A percentile compares a stretch with the other conserved stretches of the same genome.
Conservation (phyloP, 1,140 invertebrate genomes). For the Plectrocnemia conspersa region DNA sequence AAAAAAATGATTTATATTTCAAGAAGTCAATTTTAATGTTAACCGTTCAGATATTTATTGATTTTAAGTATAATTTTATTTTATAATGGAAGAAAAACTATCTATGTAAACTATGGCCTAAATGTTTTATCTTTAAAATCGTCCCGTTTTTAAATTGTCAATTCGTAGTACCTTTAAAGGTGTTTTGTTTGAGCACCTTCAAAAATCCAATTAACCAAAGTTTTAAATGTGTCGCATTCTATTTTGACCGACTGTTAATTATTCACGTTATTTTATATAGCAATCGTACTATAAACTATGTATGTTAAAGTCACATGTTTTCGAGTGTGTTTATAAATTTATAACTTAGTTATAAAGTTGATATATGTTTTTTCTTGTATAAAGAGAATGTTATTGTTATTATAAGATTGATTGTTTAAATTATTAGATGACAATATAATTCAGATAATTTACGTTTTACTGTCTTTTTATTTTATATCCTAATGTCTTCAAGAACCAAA, state of each 20-base stretch:
- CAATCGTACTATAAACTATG: background rate
- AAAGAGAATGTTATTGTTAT: slow-evolving; percentile 33
- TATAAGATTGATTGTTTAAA: slow-evolving; percentile 33
- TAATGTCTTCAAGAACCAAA: no score
- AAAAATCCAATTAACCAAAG: slow-evolving; percentile 2
- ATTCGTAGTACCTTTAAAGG: slow-evolving; percentile 10
- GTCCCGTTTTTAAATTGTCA: background rate
- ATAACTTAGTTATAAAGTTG: slow-evolving; percentile 9
- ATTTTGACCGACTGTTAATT: slow-evolving; percentile 4
- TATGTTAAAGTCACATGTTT: slow-evolving; percentile 8
- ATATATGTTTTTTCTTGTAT: slow-evolving; percentile 15
- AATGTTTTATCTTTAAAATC: background rate
- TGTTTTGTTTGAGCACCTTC: background rate
- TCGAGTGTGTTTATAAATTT: slow-evolving; percentile 14
- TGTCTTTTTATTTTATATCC: no score
- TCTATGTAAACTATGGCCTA: no score
- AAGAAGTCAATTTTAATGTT: background rate
- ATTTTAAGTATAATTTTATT: no score
- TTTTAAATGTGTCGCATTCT: background rate
- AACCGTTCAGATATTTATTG: no score
- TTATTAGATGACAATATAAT: slow-evolving; percentile 36
- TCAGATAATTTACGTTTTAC: slow-evolving; percentile 33
- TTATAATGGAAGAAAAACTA: no score
- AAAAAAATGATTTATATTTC: background rate
- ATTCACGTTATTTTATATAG: background rate